Conservation (phyloP, 1,140 invertebrate species). For the Ditylenchus dipsaci region DNA sequence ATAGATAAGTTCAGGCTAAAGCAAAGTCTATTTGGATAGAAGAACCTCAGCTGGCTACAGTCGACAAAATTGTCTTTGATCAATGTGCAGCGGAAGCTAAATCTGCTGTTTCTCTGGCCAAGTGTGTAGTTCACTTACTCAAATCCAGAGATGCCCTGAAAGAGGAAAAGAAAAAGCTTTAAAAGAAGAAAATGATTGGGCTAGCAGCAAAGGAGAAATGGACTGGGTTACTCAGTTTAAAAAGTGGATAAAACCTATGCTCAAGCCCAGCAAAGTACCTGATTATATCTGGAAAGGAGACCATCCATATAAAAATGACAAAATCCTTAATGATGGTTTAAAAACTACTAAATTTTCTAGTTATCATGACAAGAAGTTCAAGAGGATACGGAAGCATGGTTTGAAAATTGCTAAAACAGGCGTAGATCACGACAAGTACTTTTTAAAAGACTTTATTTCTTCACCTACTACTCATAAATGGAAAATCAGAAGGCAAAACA, state of each 20-base stretch:
- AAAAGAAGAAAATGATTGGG: background rate
- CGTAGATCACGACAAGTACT: no score
- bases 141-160: background rate
- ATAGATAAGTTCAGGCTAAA: background rate
- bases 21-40: constrained; percentile 3
- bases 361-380: no score
- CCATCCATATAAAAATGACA: no score
- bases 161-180: background rate
- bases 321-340: no score
- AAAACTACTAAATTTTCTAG: no score
- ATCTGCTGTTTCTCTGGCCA: background rate
- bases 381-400: no score
- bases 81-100: background rate
- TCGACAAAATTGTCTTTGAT: background rate
- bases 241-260: background rate
- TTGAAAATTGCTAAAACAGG: no score
- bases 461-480: no score
- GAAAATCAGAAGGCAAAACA: no score
- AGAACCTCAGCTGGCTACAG: background rate
- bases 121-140: background rate
- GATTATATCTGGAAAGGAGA: background rate
- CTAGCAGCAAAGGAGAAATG: background rate
- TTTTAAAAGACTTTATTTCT: no score
- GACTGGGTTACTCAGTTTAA: background rate
- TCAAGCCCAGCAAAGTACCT: background rate